Conservation (phyloP, 1,140 invertebrate genomes). For the Drosophila guanche region DNA sequence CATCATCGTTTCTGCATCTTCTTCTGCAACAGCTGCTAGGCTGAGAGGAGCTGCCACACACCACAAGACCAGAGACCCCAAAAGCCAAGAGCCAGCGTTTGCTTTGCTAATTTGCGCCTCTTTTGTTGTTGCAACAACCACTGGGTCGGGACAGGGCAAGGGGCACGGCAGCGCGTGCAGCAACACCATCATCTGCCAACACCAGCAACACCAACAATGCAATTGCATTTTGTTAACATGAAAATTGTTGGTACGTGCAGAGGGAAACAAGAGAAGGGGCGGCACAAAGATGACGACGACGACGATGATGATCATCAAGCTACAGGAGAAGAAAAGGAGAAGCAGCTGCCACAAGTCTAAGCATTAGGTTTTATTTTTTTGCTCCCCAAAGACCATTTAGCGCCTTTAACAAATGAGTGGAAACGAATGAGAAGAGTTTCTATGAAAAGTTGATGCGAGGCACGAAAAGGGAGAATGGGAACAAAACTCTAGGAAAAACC, state of each 20-base stretch:
- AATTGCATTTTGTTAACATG: constrained; percentile 37
- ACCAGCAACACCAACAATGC: constrained; percentile 12
- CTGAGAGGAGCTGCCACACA: no score
- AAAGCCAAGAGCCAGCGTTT: constrained; percentile 17
- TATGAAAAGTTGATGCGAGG: background rate
- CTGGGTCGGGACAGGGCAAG: no score
- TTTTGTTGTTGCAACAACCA: constrained; percentile 10
- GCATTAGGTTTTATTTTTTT: background rate
- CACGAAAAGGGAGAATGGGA: no score
- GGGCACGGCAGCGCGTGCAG: constrained; percentile 26
- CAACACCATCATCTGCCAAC: constrained; percentile 17
- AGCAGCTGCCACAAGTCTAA: constrained; percentile 34
- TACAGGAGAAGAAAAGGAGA: constrained; percentile 16
- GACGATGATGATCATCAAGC: constrained; percentile 16
- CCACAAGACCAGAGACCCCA: constrained; percentile 12
- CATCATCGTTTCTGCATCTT: background rate
- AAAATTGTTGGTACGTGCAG: constrained; percentile 26
- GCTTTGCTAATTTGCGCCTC: constrained; percentile 42
- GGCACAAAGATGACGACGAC: constrained; percentile 1
- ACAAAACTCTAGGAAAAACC: no score
- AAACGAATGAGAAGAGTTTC: constrained; percentile 5
- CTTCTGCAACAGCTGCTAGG: constrained; percentile 5
- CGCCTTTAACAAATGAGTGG: constrained; percentile 23
- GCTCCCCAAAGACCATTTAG: constrained; percentile 19
- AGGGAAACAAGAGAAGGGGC: background rate